Conservation (phyloP, 1,140 invertebrate species). For the Drosophila persimilis region DNA sequence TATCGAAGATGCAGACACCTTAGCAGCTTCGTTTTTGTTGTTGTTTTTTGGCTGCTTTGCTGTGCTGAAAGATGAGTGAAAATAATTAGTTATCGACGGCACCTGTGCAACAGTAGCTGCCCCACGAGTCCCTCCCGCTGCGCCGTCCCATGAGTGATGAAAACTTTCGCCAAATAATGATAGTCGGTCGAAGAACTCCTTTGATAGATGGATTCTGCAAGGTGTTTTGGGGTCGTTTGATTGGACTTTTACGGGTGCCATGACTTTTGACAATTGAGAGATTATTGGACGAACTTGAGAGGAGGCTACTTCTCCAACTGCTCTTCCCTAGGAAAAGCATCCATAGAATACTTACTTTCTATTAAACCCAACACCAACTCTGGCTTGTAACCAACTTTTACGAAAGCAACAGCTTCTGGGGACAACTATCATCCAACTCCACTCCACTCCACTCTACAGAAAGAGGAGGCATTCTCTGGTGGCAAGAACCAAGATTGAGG, state of each 20-base stretch:
- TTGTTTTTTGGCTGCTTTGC: background rate
- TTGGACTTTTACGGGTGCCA: too few relatives aligned
- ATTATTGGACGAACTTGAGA: background rate
- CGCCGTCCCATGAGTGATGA: constrained; percentile 27
- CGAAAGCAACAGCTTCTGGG: constrained; percentile 27
- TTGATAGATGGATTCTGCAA: constrained; percentile 4
- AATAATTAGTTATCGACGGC: constrained; percentile 53
- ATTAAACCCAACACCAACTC: background rate
- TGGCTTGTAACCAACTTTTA: constrained; percentile 9
- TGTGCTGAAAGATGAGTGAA: constrained; percentile 43
- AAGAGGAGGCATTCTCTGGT: too few relatives aligned
- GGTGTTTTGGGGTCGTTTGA: background rate
- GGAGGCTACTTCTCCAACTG: background rate
- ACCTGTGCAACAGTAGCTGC: constrained; percentile 46
- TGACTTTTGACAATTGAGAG: background rate
- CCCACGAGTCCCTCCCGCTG: constrained; percentile 37
- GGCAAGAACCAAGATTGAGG: constrained; percentile 32
- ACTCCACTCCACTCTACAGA: too few relatives aligned
- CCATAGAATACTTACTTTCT: constrained; percentile 28
- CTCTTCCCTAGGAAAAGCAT: background rate
- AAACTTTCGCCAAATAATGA: constrained; percentile 46
- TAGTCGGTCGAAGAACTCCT: constrained; percentile 20
- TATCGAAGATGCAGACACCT: constrained; percentile 47
- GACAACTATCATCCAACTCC: constrained; percentile 22
- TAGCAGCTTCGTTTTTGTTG: constrained; percentile 17